Evolutionary conservation across 2,797 vertebrate genomes (phyloP), one percentile per base, ranked within the genome.

Genomic region (Coilia nasus): DNA sequence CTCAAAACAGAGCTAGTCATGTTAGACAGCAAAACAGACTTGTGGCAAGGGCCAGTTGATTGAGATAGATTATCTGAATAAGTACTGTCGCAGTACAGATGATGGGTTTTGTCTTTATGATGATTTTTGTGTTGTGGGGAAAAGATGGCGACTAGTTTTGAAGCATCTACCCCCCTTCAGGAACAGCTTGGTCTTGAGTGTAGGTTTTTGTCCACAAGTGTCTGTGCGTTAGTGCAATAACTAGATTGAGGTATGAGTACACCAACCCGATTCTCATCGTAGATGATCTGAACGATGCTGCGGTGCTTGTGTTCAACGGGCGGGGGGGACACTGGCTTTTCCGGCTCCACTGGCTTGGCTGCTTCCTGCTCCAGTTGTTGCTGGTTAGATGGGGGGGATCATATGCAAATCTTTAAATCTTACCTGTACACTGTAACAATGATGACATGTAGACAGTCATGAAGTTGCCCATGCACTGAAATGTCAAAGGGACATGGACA

Each of bases 311-410:
- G 98, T 88, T 99, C 98, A 94, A 99, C 97, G 0, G 98, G 98
- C 90, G 98, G 98, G 87, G 98, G 98, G 83, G 98, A 98, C 92
- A 97, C 97, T 9, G 98, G 98, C 95, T 96, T 96, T 94, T 99
- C 98, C 0, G 98, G 98, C 96, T 99, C 98, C 31, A 97, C 95
- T 81, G 98, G 98, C 93, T 99, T 99, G 1, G 98, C 98, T 56
- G 98, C 98, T 96, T 99, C 98, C 94, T 98, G 98, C 93, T 99
- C 98, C 23, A 99, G 96, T 95, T 99, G 98, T 99, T 99, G 98
- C 98, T 99, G 96, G 92, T 12, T 95, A 96, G 91, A 97, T 92
- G 88, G 90, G 86, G 90, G 86, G 85, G 35, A 19, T 19, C 14
- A 44, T 7, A 78, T 44, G 71, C 31, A 78, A 78, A 78, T 59